A percentile compares a stretch with the other conserved stretches of the same genome.
Evolutionary conservation across 1,140 invertebrate species (phyloP).

Genomic region (Trichonephila clavata): DNA sequence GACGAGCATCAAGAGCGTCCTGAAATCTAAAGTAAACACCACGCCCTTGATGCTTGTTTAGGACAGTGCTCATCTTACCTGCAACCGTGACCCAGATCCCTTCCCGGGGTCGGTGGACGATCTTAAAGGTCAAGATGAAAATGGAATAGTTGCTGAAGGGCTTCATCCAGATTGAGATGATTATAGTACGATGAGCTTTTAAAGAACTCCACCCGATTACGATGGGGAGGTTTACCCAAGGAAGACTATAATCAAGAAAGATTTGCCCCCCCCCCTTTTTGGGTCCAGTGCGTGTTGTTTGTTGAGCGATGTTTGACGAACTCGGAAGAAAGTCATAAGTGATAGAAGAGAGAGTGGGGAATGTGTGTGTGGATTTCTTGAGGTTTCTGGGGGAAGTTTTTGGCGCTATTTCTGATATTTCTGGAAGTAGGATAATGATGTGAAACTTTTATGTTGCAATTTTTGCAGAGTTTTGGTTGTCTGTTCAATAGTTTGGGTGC

Average conservation of each 20-base stretch:
- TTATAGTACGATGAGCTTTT: neutral
- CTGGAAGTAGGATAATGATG: no score
- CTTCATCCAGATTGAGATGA: neutral
- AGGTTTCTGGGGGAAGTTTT: no score
- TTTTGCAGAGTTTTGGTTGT: no score
- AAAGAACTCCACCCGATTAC: conserved; percentile 1
- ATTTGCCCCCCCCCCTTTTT: neutral
- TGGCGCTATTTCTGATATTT: no score
- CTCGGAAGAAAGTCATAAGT: neutral
- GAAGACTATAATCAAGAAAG: neutral
- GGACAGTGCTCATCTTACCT: neutral
- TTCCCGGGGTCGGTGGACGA: neutral
- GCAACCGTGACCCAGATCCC: conserved; percentile 43
- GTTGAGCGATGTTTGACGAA: neutral
- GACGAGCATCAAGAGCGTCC: neutral
- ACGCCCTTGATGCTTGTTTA: neutral
- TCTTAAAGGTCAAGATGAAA: conserved; percentile 29
- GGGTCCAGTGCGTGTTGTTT: no score
- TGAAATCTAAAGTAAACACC: conserved; percentile 1
- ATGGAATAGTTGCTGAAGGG: neutral
- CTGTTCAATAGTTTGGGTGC: no score
- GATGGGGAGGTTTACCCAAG: neutral
- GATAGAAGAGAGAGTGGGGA: no score
- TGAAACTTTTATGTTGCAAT: no score
- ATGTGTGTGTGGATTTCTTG: no score